Evolutionary conservation across 2,888 invertebrate genomes (phyloP), one percentile per base, ranked within the genome.

Genomic region (Cheiracanthium punctorium): DNA sequence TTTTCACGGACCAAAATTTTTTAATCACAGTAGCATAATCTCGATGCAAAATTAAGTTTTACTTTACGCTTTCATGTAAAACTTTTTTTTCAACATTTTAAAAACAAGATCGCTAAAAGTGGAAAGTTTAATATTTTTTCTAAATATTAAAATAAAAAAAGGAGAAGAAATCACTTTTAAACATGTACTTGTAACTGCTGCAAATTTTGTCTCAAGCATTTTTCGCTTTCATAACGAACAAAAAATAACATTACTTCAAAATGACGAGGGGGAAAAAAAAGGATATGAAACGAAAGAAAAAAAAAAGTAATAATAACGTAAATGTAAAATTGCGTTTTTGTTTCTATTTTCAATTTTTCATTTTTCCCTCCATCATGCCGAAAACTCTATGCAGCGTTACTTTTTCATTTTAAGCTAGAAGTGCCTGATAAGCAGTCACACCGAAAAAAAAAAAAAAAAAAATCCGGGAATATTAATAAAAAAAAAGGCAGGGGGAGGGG

Each of bases 401-500:
- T 81, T 73, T 73, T 73, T 73, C 20, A 33, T 69, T 69, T 69
- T 20, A n/a, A 30, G n/a, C 33, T 17, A 48, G 12, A 5, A 17
- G 71, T 37, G 76, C 28, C 32, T 84, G 67, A 84, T 84, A 84
- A 84, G 84, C 84, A 79, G 77, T 79, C 73, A 79, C 48, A 76
- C 41, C 32, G 67, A 84, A 84, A 79, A 84, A 74, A 79, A 79
- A 79, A 84, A 74, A 79, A 79, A 82, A 82, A 82, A 7, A 37
- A 37, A 37, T 75, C 65, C 52, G 4, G 20, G 33, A 52, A 52
- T 64, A n/a, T n/a, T n/a, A n/a, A n/a, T n/a, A 84, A 79, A 84
- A 74, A 79, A 79, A n/a, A n/a, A n/a, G n/a, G n/a, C 76, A 82
- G 76, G 4, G 10, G 10, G 10, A 71, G 65, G 37, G 4, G 20